These are phyloP conservation scores for Lamprologus callipterus DNA, from an alignment of 2,113 vertebrate genomes.

Conservation along the genomic window DNA sequence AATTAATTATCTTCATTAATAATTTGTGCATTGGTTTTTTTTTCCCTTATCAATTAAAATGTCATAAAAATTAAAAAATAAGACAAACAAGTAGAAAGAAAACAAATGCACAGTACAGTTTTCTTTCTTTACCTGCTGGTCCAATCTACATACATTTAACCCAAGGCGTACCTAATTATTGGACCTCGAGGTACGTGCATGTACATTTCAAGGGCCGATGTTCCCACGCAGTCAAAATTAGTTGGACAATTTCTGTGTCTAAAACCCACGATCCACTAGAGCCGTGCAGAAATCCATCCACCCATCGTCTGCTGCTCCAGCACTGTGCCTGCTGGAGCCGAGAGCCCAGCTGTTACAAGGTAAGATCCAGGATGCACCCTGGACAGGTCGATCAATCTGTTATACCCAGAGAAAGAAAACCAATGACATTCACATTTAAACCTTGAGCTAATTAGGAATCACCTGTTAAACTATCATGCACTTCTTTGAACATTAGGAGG, in stretches of 20 bases:
- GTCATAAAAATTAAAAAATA: neutral
- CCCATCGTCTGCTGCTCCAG: fast-evolving
- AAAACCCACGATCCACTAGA: neutral
- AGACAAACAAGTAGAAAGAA: neutral
- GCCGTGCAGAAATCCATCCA: neutral
- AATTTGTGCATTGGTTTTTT: neutral
- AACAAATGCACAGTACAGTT: neutral
- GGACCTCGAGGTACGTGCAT: fast-evolving
- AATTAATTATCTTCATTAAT: neutral
- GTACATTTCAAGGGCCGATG: fast-evolving
- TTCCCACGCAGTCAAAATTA: neutral
- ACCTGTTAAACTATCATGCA: neutral
- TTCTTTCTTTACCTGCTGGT: neutral
- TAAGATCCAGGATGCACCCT: neutral
- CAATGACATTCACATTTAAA: neutral
- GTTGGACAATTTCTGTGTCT: neutral
- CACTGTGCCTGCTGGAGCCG: neutral
- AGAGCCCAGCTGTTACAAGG: neutral
- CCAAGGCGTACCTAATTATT: neutral
- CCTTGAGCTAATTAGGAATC: neutral
- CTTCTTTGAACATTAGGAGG: neutral
- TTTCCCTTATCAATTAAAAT: neutral
- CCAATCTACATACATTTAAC: neutral
- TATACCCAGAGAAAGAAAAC: neutral
- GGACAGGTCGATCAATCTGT: neutral